phyloP scores from a whole-genome alignment of 2,113 vertebrate genomes.

The Bubo bubo region DNA sequence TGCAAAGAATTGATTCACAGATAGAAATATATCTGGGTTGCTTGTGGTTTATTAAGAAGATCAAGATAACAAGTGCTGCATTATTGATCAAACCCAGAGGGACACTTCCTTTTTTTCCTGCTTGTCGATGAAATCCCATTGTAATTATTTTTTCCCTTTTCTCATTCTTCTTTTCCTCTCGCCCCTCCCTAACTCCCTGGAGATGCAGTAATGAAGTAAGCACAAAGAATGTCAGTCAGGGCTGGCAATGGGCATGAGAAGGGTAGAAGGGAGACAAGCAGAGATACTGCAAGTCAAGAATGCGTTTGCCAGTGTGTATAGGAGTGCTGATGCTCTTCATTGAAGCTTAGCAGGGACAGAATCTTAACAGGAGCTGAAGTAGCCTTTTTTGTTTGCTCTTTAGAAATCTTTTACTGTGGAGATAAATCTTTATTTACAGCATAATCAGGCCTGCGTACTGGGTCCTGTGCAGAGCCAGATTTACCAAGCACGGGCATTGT shows the following conservation, averaged over 20 bases:
- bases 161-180: constrained; percentile 9
- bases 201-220: background rate
- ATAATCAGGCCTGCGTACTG: background rate
- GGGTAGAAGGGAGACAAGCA: background rate
- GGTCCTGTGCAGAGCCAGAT: background rate
- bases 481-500: background rate
- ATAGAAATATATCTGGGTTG: constrained; percentile 51
- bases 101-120: constrained; percentile 17
- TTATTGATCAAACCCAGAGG: constrained; percentile 70
- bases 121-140: constrained; percentile 20
- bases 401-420: background rate
- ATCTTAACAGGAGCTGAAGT: background rate
- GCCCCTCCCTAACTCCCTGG: background rate
- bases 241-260: background rate
- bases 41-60: constrained; percentile 70
- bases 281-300: background rate
- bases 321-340: background rate
- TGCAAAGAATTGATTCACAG: constrained; percentile 51
- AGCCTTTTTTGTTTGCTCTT: background rate
- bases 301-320: background rate
- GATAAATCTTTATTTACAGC: background rate
- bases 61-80: constrained; percentile 72
- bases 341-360: background rate
- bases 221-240: background rate
- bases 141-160: constrained; percentile 55